These are phyloP conservation scores for Macrochelys suwanniensis DNA, from an alignment of 2,797 vertebrate genomes.

Conservation along the genomic window DNA sequence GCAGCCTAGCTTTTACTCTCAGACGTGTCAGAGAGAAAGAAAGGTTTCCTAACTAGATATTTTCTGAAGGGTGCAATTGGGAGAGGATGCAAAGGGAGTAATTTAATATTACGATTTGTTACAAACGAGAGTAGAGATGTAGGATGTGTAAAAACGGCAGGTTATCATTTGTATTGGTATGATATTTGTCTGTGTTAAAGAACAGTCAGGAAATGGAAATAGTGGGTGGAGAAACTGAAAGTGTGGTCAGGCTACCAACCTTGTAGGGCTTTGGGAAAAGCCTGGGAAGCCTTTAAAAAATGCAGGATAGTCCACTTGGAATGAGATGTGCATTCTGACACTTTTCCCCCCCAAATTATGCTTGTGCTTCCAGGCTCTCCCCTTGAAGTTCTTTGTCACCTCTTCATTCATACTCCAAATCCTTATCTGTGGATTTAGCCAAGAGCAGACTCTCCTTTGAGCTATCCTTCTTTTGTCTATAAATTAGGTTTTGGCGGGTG, in stretches of 20 bases:
- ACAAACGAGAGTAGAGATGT: not conserved
- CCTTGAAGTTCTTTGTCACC: constrained; percentile 18
- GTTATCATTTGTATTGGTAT: not conserved
- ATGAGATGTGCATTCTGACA: not conserved
- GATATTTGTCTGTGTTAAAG: not conserved
- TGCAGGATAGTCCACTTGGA: not conserved
- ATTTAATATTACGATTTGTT: not conserved
- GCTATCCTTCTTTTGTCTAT: not conserved
- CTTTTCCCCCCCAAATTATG: not conserved
- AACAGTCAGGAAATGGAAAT: constrained; percentile 35
- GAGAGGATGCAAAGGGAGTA: not conserved
- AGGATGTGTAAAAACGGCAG: not conserved
- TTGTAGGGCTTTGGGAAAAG: constrained; percentile 17
- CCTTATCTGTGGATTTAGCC: not conserved
- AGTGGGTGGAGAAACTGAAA: constrained; percentile 52
- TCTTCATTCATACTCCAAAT: constrained; percentile 18
- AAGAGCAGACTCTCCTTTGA: not conserved
- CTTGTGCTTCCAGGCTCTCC: not conserved
- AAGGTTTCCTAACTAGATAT: not conserved
- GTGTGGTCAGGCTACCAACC: not conserved
- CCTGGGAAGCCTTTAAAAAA: constrained; percentile 1
- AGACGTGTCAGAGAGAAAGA: not conserved
- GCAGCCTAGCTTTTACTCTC: rapidly evolving
- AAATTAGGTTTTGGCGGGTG: constrained; percentile 30
- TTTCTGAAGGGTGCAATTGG: constrained; percentile 22